Evolutionary conservation across 2,113 vertebrate genomes (phyloP), one percentile per base, ranked within the genome.

Genomic region (Hyaena hyaena): DNA sequence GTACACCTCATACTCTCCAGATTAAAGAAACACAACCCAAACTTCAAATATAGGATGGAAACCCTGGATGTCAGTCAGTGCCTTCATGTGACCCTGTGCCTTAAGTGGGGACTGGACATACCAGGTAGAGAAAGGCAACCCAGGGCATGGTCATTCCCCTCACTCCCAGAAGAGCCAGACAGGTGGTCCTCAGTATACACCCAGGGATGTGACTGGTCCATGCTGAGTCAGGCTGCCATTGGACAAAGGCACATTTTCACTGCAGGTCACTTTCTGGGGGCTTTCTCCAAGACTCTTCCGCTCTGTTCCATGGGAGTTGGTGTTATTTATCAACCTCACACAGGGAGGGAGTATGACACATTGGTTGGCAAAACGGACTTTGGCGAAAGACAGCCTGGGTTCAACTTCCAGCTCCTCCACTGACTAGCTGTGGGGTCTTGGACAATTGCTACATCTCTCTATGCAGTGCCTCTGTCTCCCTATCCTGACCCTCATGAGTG

Each of bases 21-120:
- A 89, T 17, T 5, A 53, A 48, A 89, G 61, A 55, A 43, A n/a
- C 3, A 1, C 21, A 43, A 50, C 33, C 45, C 48, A 28, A 35
- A 24, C 19, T 68, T 82, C 61, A 66, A 11, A 10, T n/a, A 74
- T 0, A 10, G 0, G 9, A 9, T 11, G 33, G 50, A 93, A 58
- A 58, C 15, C 48, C 7, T 35, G 45, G 2, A 1, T 4, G 26
- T 45, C 28, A 39, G n/a, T 2, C 10, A 0, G 9, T 6, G 3
- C 10, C 28, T 50, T 69, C 53, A 0, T 0, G 31, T 7, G 35
- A 74, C 21, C 80, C n/a, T 31, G 43, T 15, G 5, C 45, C 43
- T 71, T 45, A 63, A 61, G 35, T 26, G n/a, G 43, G 63, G 48
- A 81, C 23, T 23, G 16, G 33, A 90, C 74, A 39, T 35, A n/a